Conservation (phyloP, 1,140 invertebrate species). For the Geopemphigus sp. region DNA sequence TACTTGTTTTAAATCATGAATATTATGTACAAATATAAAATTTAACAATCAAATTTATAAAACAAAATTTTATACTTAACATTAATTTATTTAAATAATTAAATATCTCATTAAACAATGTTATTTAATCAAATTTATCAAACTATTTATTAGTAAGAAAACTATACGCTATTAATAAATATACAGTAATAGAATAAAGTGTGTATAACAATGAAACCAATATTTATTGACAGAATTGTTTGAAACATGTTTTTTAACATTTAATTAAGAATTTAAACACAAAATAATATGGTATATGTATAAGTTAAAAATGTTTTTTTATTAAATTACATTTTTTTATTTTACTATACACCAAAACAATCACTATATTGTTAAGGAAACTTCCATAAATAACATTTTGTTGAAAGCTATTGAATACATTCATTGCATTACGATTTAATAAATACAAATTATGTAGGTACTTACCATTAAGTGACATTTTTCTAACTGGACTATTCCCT, state of each 20-base stretch:
- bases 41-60: neutral
- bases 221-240: neutral
- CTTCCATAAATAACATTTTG: neutral
- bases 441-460: neutral
- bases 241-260: neutral
- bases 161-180: constrained; percentile 6
- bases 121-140: neutral
- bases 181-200: neutral
- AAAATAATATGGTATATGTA: neutral
- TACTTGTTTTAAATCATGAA: neutral
- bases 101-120: constrained; percentile 20
- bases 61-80: neutral
- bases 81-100: neutral
- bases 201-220: neutral
- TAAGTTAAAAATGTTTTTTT: neutral
- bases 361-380: neutral
- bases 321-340: neutral
- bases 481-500: constrained; percentile 15
- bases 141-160: neutral
- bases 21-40: neutral
- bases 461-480: constrained; percentile 38
- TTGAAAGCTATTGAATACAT: neutral
- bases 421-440: neutral
- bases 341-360: neutral
- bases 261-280: neutral